Percentiles rank a stretch among this genome's conserved stretches.
These are phyloP conservation scores for Caranx ignobilis DNA, from an alignment of 2,113 vertebrate species.

Conservation along the genomic window DNA sequence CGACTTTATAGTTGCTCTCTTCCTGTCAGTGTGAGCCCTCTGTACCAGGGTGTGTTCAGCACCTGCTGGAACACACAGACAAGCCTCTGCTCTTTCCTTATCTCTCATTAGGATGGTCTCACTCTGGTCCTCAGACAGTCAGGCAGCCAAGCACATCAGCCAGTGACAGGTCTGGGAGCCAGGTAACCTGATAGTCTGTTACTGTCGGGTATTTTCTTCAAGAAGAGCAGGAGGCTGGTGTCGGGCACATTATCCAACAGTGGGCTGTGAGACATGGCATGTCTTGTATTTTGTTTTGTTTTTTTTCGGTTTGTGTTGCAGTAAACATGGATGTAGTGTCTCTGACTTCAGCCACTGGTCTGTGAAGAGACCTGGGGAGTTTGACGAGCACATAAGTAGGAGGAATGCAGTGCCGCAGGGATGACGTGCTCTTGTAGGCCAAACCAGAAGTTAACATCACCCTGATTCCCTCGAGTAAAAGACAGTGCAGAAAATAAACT, in stretches of 20 bases:
- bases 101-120: constrained; percentile 52
- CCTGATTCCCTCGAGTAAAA: too few relatives aligned
- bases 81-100: constrained; percentile 19
- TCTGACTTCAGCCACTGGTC: background rate
- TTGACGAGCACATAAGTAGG: too few relatives aligned
- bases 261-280: background rate
- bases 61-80: background rate
- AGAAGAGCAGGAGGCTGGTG: constrained; percentile 13
- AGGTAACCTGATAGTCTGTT: constrained; percentile 15
- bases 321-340: constrained; percentile 8
- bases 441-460: too few relatives aligned
- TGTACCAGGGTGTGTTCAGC: background rate
- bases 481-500: too few relatives aligned
- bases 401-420: too few relatives aligned
- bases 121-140: constrained; percentile 30
- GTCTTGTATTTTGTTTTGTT: background rate
- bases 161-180: constrained; percentile 31
- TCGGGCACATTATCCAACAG: constrained; percentile 16
- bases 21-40: background rate
- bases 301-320: constrained; percentile 8
- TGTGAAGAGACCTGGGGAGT: too few relatives aligned
- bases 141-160: constrained; percentile 36
- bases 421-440: too few relatives aligned
- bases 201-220: background rate
- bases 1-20: background rate